Evolutionary conservation across 2,888 invertebrate genomes (phyloP).

Genomic region (Brachypterus glaber): DNA sequence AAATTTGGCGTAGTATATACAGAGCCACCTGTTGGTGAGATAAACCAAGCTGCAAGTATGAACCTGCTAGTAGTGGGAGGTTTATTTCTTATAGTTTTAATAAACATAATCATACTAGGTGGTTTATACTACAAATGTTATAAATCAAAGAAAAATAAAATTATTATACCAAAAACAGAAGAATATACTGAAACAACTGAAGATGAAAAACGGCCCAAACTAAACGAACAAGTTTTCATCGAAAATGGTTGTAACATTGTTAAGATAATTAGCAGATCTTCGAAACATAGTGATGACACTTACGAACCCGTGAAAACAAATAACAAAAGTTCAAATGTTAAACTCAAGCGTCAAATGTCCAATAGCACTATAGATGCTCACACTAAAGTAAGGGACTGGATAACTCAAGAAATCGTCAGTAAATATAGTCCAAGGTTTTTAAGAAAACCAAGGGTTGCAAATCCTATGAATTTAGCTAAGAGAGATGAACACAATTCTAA

Average conservation of each 20-base stretch:
- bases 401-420: conserved; percentile 67
- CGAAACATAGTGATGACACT: conserved; percentile 43
- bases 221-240: conserved; percentile 41
- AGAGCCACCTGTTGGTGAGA: conserved; percentile 35
- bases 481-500: conserved; percentile 29
- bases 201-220: conserved; percentile 28
- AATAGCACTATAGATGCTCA: conserved; percentile 76
- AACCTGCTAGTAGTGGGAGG: conserved; percentile 56
- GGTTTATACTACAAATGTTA: conserved; percentile 59
- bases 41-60: conserved; percentile 36
- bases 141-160: conserved; percentile 44
- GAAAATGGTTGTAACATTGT: conserved; percentile 49
- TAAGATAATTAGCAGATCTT: conserved; percentile 45
- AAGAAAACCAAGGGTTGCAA: conserved; percentile 42
- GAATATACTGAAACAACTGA: conserved; percentile 34
- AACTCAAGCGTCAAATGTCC: conserved; percentile 62
- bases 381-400: conserved; percentile 81
- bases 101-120: conserved; percentile 50
- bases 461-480: conserved; percentile 27
- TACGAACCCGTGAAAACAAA: conserved; percentile 47
- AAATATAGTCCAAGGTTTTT: conserved; percentile 60
- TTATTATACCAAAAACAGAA: conserved; percentile 41
- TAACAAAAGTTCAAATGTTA: conserved; percentile 50
- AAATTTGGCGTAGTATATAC: conserved; percentile 36
- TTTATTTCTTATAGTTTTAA: conserved; percentile 62